Base-by-base conservation (phyloP, 2,888 invertebrate species). In the Neria commutata region DNA sequence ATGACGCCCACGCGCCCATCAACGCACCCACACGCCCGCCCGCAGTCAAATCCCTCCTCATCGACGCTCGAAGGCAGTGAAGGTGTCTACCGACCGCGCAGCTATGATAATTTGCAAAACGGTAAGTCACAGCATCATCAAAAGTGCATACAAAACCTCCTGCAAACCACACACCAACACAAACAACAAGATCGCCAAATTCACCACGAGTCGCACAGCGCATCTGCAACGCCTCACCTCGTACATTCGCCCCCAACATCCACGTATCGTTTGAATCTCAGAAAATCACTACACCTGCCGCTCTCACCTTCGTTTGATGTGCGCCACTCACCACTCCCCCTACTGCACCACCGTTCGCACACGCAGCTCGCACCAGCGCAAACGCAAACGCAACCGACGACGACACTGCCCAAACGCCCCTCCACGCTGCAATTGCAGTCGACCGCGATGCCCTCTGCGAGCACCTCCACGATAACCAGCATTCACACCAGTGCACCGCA, bases 71-170 rank as follows among this genome's bases (percentile, higher is more conserved):
- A 57, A 47, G 75, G 77, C 68, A 72, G 71, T 62, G 68, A 67
- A 63, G 80, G 78, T 54, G 72, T 75, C 61, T 76, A 79, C 70
- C 71, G 76, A 25, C 56, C 56, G 54, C 81, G 81, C 69, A 82
- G 82, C 71, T 82, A 82, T 66, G 82, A 82, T 67, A 80, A 81
- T 73, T 78, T 82, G 63, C 81, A 82, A 73, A 82, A 82, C 67
- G 82, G 82, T 82, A 82, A 82, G 82, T 82, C 80, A 70, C 79
- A 75, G 66, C 76, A 77, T 64, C 75, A 75, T 62, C 77, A 76
- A 64, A 74, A 73, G 65, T 77, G 78, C 72, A 71, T 78, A 66
- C 79, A 79, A 69, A 76, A 75, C 59, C 72, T 77, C 65, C 68
- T 70, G 63, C 67, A 77, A 72, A 74, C 78, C 49, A 71, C 76